Conservation (phyloP, 2,888 invertebrate species). For the Steromphala cineraria region DNA sequence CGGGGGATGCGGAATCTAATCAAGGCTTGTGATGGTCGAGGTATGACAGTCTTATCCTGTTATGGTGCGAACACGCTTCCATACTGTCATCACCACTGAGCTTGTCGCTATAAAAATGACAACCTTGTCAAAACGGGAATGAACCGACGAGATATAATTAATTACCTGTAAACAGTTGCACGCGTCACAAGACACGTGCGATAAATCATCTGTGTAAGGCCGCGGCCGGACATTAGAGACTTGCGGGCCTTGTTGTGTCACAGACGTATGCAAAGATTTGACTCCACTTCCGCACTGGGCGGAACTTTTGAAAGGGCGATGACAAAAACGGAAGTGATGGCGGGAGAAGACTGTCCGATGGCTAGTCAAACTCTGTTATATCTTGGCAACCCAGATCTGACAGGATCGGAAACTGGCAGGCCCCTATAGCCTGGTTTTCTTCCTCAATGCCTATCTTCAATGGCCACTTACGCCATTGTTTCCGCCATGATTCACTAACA, state of each 20-base stretch:
- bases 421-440: background rate
- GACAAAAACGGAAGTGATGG: no score
- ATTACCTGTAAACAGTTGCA: slow-evolving; percentile 19
- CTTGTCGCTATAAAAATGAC: slow-evolving; percentile 17
- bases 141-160: slow-evolving; percentile 10
- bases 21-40: background rate
- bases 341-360: no score
- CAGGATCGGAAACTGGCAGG: background rate
- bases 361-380: no score
- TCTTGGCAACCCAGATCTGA: no score
- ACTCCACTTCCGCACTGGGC: background rate
- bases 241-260: background rate
- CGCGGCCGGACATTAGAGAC: background rate
- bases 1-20: background rate
- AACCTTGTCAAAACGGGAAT: slow-evolving; percentile 9
- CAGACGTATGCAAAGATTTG: background rate
- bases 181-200: slow-evolving; percentile 17
- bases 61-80: background rate
- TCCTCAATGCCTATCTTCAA: background rate
- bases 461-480: background rate
- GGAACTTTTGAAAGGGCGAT: no score
- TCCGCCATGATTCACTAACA: background rate
- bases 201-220: background rate
- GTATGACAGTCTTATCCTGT: background rate
- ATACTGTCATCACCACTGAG: background rate